Base-by-base conservation (phyloP, 2,113 vertebrate genomes). In the Diadophis punctatus region DNA sequence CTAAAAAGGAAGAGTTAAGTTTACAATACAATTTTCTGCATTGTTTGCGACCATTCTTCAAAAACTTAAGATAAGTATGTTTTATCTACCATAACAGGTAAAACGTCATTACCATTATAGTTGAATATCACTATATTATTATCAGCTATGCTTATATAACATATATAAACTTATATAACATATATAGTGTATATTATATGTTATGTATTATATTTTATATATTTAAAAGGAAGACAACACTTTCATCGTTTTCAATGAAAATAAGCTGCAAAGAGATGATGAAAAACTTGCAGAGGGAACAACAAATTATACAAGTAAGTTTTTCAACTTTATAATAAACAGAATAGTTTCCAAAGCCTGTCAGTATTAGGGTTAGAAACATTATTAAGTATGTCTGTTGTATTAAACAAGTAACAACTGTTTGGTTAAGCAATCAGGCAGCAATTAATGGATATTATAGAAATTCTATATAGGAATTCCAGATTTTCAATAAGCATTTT, bases 231-330 rank as follows among this genome's bases (percentile, higher is more conserved):
- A 92, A 94, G 97, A 96, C 94, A 95, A 96, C 91, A 93, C 91
- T 94, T 90, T 63, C 58, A 93, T 94, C 1, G 0, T 94, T 94
- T 93, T 95, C 58, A 86, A 96, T 85, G 93, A 97, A 92, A 95
- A 95, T 91, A 96, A 94, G 22, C 87, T 97, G 94, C 97, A 97
- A 92, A 97, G 92, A 1, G 97, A 98, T 88, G 96, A 97, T 16
- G 94, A 16, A 0, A 51, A 91, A 80, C 90, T 53, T 0, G 39
- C 90, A 3, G 90, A n/a, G 58, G 8, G 93, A 48, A 90, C 96
- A 55, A 97, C 96, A 86, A 98, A 97, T 92, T 97, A 93, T 88
- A 97, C 97, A 91, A 97, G 97, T 98, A 97, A 97, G 97, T 96
- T 46, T 90, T 55, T 55, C 46, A 88, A 91, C 1, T 0, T 90